Evolutionary conservation across 2,113 vertebrate species (phyloP), one percentile per base, ranked within the genome.

Genomic region (Clarias gariepinus): DNA sequence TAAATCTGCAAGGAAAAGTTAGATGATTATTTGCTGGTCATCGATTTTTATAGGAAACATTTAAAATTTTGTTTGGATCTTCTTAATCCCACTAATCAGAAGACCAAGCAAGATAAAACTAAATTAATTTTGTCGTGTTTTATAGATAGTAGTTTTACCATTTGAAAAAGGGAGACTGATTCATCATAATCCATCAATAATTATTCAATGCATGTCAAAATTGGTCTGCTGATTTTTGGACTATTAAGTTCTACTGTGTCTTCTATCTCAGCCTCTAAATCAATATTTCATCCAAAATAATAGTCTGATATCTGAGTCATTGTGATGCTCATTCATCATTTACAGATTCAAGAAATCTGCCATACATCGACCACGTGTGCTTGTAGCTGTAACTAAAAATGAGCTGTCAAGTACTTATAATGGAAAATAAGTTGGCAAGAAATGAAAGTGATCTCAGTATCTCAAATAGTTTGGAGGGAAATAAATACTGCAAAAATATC

Each of bases 331-430:
- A 66, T 82, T 66, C 61, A 82, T 82, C 81, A 66, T 82, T 28
- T 61, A 82, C 25, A 66, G 16, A 81, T 61, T 61, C 33, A 25
- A 81, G 57, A 81, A 81, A 36, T 80, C 78, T 80, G 36, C 30
- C 57, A 60, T 60, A 60, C 19, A 80, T 61, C 19, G 18, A 61
- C 21, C 78, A 61, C 36, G 57, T 61, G 78, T 81, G 78, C 57
- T 58, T 81, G 78, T 81, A 81, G 78, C 57, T 81, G 57, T 12
- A 81, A 81, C 30, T 52, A 57, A 81, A 81, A 81, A 81, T 81
- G 78, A 81, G 58, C 78, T 81, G 78, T 61, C 21, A 9, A 61
- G 57, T 15, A 2, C 21, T 25, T 61, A 81, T 61, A 81, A 81
- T 61, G 25, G 57, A 81, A 81, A 81, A 33, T 25, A 81, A 41